Percentiles rank a stretch among this genome's conserved stretches.
Conservation (phyloP, 2,888 invertebrate species). For the Caenorhabditis afra region DNA sequence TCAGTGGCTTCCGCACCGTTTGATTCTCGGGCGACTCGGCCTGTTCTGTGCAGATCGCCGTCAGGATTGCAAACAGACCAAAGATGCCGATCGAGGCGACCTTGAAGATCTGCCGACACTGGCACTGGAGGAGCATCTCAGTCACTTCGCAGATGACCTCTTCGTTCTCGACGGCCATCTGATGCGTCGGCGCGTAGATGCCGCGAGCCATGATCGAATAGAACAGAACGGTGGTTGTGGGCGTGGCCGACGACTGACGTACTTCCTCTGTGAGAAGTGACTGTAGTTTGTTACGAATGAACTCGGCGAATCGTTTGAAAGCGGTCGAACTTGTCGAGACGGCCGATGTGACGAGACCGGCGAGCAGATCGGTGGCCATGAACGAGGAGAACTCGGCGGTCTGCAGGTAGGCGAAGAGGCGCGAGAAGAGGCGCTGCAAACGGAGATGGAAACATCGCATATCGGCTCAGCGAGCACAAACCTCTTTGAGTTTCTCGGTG, state of each 20-base stretch:
- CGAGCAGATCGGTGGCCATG: slow-evolving; percentile 51
- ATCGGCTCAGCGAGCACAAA: neutral
- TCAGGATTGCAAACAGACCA: slow-evolving; percentile 27
- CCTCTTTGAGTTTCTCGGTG: slow-evolving; percentile 24
- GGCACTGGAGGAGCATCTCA: slow-evolving; percentile 46
- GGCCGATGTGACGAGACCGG: slow-evolving; percentile 41
- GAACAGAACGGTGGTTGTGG: slow-evolving; percentile 52
- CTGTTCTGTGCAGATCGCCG: slow-evolving; percentile 40
- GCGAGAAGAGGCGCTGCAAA: slow-evolving; percentile 45
- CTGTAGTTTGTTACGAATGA: slow-evolving; percentile 47
- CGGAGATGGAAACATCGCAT: too few species aligned
- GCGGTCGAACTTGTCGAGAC: slow-evolving; percentile 33
- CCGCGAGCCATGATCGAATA: slow-evolving; percentile 49
- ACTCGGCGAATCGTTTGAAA: slow-evolving; percentile 48
- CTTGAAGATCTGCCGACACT: slow-evolving; percentile 40
- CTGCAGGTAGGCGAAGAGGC: slow-evolving; percentile 45
- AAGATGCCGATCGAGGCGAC: slow-evolving; percentile 31
- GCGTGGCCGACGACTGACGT: slow-evolving; percentile 18
- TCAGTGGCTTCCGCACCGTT: slow-evolving; percentile 32
- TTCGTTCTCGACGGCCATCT: slow-evolving; percentile 55
- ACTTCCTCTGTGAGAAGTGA: slow-evolving; percentile 60
- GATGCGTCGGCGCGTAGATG: slow-evolving; percentile 28
- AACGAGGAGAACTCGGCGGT: slow-evolving; percentile 51
- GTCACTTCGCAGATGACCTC: slow-evolving; percentile 49
- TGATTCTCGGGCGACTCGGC: slow-evolving; percentile 23